phyloP scores from a whole-genome alignment of 2,888 invertebrate species.

The Apoda limacodes region DNA sequence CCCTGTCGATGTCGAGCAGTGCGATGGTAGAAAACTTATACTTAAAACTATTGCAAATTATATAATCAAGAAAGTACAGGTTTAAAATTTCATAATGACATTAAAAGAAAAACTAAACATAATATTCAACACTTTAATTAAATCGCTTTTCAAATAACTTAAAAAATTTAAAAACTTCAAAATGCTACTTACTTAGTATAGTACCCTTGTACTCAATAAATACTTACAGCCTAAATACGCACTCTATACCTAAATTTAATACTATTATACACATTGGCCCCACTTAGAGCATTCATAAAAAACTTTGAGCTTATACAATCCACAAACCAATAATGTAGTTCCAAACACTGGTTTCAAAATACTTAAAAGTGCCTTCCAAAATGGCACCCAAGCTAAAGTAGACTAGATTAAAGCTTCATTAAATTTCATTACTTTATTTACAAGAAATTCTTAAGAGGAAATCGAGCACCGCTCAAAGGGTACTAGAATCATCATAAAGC shows the following conservation, averaged over 20 bases:
- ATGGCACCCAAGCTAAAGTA: slow-evolving; percentile 56
- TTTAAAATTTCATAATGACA: no score
- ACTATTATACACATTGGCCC: slow-evolving; percentile 61
- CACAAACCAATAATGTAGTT: slow-evolving; percentile 25
- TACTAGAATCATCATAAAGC: slow-evolving; percentile 62
- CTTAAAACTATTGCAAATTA: no score
- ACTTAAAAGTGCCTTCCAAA: slow-evolving; percentile 39
- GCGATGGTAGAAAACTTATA: no score
- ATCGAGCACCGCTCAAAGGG: slow-evolving; percentile 41
- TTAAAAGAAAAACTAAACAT: no score
- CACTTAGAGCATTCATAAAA: slow-evolving; percentile 38
- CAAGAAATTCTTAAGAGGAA: slow-evolving; percentile 28
- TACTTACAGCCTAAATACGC: slow-evolving; percentile 49
- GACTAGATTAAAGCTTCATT: slow-evolving; percentile 69
- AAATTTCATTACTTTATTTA: slow-evolving; percentile 46
- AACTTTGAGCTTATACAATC: slow-evolving; percentile 37
- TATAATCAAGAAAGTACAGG: no score
- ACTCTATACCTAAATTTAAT: slow-evolving; percentile 33
- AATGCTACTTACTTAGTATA: slow-evolving; percentile 47
- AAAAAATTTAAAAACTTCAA: slow-evolving; percentile 61
- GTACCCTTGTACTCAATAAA: slow-evolving; percentile 57
- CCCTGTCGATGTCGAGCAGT: no score
- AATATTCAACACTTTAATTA: slow-evolving; percentile 57
- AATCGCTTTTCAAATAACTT: slow-evolving; percentile 63
- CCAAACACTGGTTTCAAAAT: slow-evolving; percentile 39